Percentiles rank a stretch among this genome's conserved stretches.
Conservation (phyloP, 2,888 invertebrate species). For the Baccha elongata region DNA sequence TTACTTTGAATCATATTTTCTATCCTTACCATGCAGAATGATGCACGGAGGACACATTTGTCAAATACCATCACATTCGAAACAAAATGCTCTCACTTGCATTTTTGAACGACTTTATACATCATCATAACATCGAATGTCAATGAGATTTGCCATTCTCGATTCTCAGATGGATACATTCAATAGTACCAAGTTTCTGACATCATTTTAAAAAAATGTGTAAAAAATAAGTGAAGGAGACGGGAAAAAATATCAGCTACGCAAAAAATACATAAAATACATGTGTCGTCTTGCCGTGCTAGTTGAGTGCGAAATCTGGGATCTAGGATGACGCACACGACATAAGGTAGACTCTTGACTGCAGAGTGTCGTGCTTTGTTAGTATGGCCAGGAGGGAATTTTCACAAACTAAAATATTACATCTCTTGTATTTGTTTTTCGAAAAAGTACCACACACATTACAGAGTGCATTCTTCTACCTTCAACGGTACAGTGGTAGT, state of each 20-base stretch:
- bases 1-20: slow-evolving; percentile 15
- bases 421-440: neutral
- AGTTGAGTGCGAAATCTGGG: no score
- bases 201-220: neutral
- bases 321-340: no score
- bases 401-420: slow-evolving; percentile 21
- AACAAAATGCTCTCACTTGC: neutral
- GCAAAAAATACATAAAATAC: slow-evolving; percentile 3
- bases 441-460: neutral
- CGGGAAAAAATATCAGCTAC: slow-evolving; percentile 4
- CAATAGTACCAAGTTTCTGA: slow-evolving; percentile 19
- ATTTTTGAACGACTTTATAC: slow-evolving; percentile 4
- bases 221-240: neutral
- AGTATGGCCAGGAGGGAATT: neutral
- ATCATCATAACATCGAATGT: slow-evolving; percentile 36
- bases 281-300: no score
- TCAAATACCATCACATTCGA: neutral
- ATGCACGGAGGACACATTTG: neutral
- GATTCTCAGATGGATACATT: slow-evolving; percentile 44
- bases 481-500: neutral
- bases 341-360: no score
- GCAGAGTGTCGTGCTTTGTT: no score
- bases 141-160: slow-evolving; percentile 38
- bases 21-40: slow-evolving; percentile 5
- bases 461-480: neutral